Conservation (phyloP, 2,888 invertebrate species). For the Oligia strigilis region DNA sequence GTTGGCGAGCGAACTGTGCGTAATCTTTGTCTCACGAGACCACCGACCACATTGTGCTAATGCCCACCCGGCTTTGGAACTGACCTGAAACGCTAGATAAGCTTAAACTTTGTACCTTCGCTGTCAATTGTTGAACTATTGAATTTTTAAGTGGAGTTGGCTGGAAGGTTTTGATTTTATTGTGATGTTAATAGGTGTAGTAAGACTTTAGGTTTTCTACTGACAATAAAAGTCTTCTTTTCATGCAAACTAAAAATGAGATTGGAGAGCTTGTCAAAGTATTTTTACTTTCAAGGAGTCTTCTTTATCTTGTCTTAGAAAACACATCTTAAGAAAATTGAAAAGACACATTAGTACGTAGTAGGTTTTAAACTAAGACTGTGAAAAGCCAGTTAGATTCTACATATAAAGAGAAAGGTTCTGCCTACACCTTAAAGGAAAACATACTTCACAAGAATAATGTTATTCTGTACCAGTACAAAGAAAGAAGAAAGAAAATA, state of each 20-base stretch:
- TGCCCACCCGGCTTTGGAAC: constrained; percentile 78
- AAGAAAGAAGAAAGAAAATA: constrained; percentile 33
- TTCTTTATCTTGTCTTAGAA: neutral
- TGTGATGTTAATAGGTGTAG: constrained; percentile 9
- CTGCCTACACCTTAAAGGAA: constrained; percentile 10
- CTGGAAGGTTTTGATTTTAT: constrained; percentile 13
- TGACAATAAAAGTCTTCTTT: neutral
- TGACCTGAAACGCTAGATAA: constrained; percentile 79
- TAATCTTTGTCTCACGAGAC: constrained; percentile 86
- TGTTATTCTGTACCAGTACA: constrained; percentile 25
- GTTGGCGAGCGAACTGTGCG: constrained; percentile 79
- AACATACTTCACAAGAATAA: constrained; percentile 20
- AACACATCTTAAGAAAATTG: neutral
- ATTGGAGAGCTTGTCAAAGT: neutral
- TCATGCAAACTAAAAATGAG: neutral
- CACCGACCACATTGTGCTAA: constrained; percentile 80
- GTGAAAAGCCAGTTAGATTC: neutral
- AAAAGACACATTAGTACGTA: neutral
- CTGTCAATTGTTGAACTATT: constrained; percentile 73
- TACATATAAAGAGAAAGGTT: neutral
- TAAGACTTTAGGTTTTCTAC: neutral
- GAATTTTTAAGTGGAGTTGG: constrained; percentile 55
- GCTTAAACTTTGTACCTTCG: constrained; percentile 78
- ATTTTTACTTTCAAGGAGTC: neutral
- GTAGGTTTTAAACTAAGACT: neutral